A percentile compares a stretch with the other conserved stretches of the same genome.
Evolutionary conservation across 2,888 invertebrate species (phyloP).

Genomic region (Drosophila testacea): DNA sequence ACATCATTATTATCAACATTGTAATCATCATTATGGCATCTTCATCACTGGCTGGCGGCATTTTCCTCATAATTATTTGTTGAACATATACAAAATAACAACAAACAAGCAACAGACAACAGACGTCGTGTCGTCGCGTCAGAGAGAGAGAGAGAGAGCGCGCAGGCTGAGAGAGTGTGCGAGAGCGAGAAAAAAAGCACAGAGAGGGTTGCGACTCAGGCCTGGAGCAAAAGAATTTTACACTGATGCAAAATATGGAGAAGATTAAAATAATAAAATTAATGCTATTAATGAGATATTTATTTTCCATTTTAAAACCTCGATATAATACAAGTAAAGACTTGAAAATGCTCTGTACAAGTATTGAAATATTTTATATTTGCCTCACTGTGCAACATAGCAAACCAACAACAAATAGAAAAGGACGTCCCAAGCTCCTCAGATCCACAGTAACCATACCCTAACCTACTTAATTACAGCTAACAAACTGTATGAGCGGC

Average conservation of each 20-base stretch:
- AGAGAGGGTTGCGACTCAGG: conserved; percentile 6
- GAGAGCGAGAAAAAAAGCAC: not conserved
- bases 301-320: not conserved
- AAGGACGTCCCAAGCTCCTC: not conserved
- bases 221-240: conserved; percentile 9
- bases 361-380: not conserved
- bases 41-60: conserved; percentile 37
- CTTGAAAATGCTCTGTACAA: not conserved
- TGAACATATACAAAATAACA: conserved; percentile 36
- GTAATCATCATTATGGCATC: conserved; percentile 38
- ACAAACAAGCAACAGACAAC: conserved; percentile 46
- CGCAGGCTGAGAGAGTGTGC: not conserved
- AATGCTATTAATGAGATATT: not conserved
- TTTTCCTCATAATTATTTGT: conserved; percentile 54
- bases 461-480: not conserved
- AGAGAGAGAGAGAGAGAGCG: conserved; percentile 7
- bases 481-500: conserved; percentile 34
- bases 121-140: conserved; percentile 18
- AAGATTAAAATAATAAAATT: not conserved
- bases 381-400: not conserved
- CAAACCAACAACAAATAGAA: not conserved
- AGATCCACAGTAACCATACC: not conserved
- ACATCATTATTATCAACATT: conserved; percentile 30
- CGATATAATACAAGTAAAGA: not conserved
- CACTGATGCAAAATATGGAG: not conserved